phyloP scores from a whole-genome alignment of 2,113 vertebrate genomes.

The Nematolebias whitei region DNA sequence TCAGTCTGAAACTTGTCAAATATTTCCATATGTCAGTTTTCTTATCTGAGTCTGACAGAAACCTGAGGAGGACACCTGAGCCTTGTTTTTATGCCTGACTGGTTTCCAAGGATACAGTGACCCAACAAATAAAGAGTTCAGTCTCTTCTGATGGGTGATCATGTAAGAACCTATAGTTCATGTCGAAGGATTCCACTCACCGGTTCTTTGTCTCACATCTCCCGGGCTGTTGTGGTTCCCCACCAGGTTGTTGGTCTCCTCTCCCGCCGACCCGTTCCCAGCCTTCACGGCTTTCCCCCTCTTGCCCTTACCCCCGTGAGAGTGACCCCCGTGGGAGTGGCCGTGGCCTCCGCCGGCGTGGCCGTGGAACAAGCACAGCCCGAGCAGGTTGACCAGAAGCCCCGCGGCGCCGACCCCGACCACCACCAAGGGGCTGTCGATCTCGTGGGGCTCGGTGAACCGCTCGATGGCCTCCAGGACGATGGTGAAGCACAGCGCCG shows the following conservation, averaged over 20 bases:
- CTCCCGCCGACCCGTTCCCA: slow-evolving; percentile 74
- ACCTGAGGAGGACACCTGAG: neutral
- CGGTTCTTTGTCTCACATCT: slow-evolving; percentile 67
- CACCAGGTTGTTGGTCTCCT: slow-evolving; percentile 95
- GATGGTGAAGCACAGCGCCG: slow-evolving; percentile 97
- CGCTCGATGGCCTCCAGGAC: slow-evolving; percentile 93
- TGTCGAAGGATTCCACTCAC: too few species aligned
- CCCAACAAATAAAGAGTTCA: slow-evolving; percentile 13
- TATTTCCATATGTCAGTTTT: too few species aligned
- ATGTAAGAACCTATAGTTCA: too few species aligned
- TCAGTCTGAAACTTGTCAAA: too few species aligned
- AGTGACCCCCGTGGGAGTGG: slow-evolving; percentile 85
- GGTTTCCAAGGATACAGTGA: slow-evolving; percentile 23
- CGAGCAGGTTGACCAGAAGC: slow-evolving; percentile 93
- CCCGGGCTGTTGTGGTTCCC: slow-evolving; percentile 85
- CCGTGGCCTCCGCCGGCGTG: slow-evolving; percentile 87
- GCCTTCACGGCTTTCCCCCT: slow-evolving; percentile 53
- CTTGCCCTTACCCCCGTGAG: slow-evolving; percentile 71
- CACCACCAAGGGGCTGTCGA: slow-evolving; percentile 87
- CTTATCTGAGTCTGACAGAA: too few species aligned
- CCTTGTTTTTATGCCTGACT: neutral
- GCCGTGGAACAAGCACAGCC: slow-evolving; percentile 93
- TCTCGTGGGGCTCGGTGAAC: slow-evolving; percentile 92
- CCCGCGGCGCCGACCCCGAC: slow-evolving; percentile 88
- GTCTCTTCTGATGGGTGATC: too few species aligned